Base-by-base conservation (phyloP, 1,140 invertebrate genomes). In the Drosophila burlai region DNA sequence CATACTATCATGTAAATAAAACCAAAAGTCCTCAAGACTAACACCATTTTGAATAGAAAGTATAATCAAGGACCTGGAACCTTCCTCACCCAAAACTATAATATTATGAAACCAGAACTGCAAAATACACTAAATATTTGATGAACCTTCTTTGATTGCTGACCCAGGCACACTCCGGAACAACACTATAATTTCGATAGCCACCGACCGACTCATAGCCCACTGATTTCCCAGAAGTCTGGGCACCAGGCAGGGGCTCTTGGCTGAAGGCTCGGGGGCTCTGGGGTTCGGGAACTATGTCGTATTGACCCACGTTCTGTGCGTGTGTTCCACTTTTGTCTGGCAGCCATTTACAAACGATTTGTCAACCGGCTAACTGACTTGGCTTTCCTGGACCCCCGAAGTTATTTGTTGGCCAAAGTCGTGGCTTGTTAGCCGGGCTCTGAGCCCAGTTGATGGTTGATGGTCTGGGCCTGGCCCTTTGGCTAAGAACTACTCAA, bases 281-380 rank as follows among this genome's bases (percentile, higher is more conserved):
- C 13, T 15, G 43, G 40, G 63, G 31, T n/a, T 26, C 31, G 5
- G 16, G 46, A 49, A 49, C 46, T 49, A 52, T 40, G 18, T 26
- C 26, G 46, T 60, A 38, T 72, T 34, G 55, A 29, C n/a, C 40
- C 54, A 64, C 72, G 58, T 64, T n/a, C 9, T 55, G 80, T 89
- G 84, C 84, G 84, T 89, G 84, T 90, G 84, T 89, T 89, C 84
- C 84, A 87, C 74, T 90, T 89, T 89, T 90, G 81, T 89, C 81
- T 90, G 81, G 40, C 74, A 84, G 84, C 78, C 73, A 84, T 89
- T 89, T 90, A 89, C 84, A 61, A 79, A 76, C 84, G 80, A 89
- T 89, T 89, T 89, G 84, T 89, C 84, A 89, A 89, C 85, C 50
- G 45, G 64, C 57, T 50, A 65, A 66, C 61, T 46, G 50, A 54